These are phyloP conservation scores for Planococcus citri DNA, from an alignment of 1,140 invertebrate genomes.

Conservation along the genomic window DNA sequence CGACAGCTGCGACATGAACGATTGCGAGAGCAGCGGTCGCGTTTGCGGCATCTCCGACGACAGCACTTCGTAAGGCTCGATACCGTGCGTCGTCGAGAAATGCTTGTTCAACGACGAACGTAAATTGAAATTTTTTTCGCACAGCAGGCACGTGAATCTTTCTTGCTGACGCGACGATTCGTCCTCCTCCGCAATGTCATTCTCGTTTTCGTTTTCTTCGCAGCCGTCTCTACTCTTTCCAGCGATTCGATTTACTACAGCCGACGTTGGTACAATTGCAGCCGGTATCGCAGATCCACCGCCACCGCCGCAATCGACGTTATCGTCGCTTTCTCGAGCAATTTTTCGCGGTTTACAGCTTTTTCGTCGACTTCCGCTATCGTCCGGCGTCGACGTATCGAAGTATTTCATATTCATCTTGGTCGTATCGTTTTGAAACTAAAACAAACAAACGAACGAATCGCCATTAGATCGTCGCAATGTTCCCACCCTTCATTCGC, in stretches of 20 bases:
- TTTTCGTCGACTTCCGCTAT: constrained; percentile 28
- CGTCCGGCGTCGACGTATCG: neutral
- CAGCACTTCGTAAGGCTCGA: constrained; percentile 32
- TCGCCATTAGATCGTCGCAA: no score
- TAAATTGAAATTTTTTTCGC: constrained; percentile 36
- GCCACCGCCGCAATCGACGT: neutral
- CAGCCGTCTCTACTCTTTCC: neutral
- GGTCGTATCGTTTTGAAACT: neutral
- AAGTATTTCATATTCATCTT: neutral
- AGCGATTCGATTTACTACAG: no score
- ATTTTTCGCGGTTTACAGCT: constrained; percentile 31
- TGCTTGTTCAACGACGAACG: constrained; percentile 37
- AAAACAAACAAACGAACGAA: no score
- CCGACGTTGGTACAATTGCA: neutral
- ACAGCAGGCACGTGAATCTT: constrained; percentile 33
- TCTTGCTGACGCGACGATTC: constrained; percentile 21
- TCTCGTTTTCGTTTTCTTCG: neutral
- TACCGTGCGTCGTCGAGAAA: constrained; percentile 36
- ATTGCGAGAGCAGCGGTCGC: neutral
- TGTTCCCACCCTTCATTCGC: no score
- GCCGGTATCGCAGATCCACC: neutral
- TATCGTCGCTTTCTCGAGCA: constrained; percentile 25
- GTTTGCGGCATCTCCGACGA: neutral
- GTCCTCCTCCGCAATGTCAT: constrained; percentile 4
- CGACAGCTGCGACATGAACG: neutral